Conservation (phyloP, 2,797 vertebrate genomes). For the Rhabdomys pumilio region DNA sequence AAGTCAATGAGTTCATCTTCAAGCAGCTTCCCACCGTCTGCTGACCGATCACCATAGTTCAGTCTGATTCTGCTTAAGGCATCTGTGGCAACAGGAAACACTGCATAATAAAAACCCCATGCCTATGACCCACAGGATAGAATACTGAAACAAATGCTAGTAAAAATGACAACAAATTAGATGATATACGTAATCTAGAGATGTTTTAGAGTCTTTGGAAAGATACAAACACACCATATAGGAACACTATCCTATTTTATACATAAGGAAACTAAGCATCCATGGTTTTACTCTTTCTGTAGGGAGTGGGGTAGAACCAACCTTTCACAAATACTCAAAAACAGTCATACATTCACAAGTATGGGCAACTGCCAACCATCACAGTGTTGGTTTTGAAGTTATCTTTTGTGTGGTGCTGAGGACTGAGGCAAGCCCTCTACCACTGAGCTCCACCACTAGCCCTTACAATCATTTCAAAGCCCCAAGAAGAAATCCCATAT, state of each 20-base stretch:
- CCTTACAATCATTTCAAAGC: background rate
- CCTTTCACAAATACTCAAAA: background rate
- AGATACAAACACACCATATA: background rate
- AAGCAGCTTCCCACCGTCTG: conserved; percentile 89
- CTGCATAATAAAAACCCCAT: conserved; percentile 49
- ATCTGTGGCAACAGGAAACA: conserved; percentile 90
- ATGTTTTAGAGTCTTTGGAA: background rate
- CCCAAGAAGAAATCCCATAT: background rate
- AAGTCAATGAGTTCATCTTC: conserved; percentile 93
- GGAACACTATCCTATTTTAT: background rate
- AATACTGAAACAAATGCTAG: conserved; percentile 18
- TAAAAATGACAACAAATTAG: background rate
- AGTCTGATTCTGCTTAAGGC: conserved; percentile 96
- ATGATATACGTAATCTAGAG: background rate
- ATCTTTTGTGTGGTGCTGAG: background rate
- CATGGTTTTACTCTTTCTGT: background rate
- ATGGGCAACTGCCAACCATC: background rate
- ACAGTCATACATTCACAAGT: background rate
- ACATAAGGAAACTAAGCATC: background rate
- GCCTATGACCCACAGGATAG: background rate
- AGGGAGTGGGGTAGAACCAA: background rate
- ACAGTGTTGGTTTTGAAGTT: background rate
- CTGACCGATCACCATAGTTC: conserved; percentile 92
- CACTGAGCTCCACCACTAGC: background rate
- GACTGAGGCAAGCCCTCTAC: background rate